These are phyloP conservation scores for Dipodomys spectabilis DNA, from an alignment of 2,113 vertebrate species.

Conservation along the genomic window DNA sequence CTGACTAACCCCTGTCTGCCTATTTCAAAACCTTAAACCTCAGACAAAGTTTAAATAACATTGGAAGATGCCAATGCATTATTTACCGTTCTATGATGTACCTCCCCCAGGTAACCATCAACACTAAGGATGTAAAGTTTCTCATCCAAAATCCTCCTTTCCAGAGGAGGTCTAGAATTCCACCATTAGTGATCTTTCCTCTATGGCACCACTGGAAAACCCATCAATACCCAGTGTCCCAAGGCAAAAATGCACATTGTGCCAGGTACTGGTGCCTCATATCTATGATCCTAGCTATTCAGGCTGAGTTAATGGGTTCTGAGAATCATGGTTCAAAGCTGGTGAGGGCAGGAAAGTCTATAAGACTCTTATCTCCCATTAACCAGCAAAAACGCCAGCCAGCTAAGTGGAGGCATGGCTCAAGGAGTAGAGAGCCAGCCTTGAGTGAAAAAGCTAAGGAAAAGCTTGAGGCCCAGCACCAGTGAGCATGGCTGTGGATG, in stretches of 20 bases:
- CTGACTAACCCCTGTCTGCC: neutral
- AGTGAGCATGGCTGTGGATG: too few relatives aligned
- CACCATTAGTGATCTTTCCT: neutral
- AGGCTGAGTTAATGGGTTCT: too few relatives aligned
- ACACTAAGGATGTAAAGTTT: neutral
- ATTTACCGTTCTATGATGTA: accelerated
- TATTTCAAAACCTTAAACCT: neutral
- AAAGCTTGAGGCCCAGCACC: too few relatives aligned
- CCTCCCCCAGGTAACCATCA: neutral
- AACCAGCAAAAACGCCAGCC: too few relatives aligned
- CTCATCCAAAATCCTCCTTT: neutral
- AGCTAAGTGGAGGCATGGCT: too few relatives aligned
- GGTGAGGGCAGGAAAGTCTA: too few relatives aligned
- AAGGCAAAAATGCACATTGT: neutral
- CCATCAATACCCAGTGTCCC: neutral
- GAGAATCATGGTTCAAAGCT: too few relatives aligned
- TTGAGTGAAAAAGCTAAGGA: too few relatives aligned
- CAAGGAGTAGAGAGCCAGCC: too few relatives aligned
- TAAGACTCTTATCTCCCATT: too few relatives aligned
- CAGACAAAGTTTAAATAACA: neutral
- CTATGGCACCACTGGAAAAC: neutral
- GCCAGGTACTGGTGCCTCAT: too few relatives aligned
- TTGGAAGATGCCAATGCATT: neutral
- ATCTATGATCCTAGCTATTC: too few relatives aligned
- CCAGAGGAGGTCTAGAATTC: neutral